These are phyloP conservation scores for Lepus timidus DNA, from an alignment of 2,113 vertebrate species.

Conservation along the genomic window DNA sequence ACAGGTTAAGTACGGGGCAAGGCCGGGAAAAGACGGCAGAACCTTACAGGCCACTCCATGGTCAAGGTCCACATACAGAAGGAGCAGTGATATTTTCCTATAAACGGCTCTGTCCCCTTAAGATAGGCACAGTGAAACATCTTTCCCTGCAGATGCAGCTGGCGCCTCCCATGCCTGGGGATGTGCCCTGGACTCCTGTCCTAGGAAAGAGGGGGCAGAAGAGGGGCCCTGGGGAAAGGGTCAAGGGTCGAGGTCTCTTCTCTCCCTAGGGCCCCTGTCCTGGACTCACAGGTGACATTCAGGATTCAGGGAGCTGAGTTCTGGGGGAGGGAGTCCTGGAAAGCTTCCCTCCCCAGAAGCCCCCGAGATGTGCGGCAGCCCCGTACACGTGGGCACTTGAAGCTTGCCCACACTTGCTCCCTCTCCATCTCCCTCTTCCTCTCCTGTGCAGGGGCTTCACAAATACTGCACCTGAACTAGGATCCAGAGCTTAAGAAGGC, in stretches of 20 bases:
- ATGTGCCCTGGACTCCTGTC: not conserved
- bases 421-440: not conserved
- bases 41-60: not conserved
- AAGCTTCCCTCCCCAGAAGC: not conserved
- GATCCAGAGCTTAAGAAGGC: not conserved
- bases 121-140: not conserved
- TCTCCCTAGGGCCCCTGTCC: not conserved
- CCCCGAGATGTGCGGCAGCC: too few species aligned
- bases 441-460: not conserved
- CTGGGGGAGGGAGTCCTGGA: not conserved
- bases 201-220: not conserved
- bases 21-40: not conserved
- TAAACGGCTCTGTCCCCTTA: not conserved
- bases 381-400: not conserved
- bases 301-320: not conserved
- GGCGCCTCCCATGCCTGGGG: not conserved
- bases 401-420: not conserved
- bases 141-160: not conserved
- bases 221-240: too few species aligned
- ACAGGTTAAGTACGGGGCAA: not conserved
- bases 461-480: not conserved
- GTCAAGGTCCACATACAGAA: not conserved
- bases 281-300: not conserved
- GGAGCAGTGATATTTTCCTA: not conserved
- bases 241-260: not conserved